phyloP scores from a whole-genome alignment of 1,140 invertebrate species.

The Mizuhopecten yessoensis region DNA sequence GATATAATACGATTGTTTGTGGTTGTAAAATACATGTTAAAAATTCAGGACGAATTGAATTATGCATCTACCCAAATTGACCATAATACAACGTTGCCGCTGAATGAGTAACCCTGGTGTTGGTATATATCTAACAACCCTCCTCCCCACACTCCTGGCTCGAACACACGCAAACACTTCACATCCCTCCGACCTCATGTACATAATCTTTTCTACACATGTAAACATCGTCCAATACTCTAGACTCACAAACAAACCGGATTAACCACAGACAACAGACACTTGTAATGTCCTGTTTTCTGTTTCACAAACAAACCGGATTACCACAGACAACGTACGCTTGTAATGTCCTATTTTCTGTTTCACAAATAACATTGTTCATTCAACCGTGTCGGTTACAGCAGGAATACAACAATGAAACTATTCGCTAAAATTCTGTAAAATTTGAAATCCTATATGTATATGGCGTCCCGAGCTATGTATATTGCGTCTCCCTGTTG shows the following conservation, averaged over 20 bases:
- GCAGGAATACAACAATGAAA: background rate
- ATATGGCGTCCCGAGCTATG: background rate
- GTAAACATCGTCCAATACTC: background rate
- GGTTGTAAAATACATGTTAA: background rate
- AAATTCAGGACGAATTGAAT: background rate
- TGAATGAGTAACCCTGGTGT: background rate
- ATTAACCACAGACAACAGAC: background rate
- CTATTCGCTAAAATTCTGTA: background rate
- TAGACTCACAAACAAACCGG: background rate
- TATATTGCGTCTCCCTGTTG: background rate
- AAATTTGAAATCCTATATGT: background rate
- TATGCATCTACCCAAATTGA: background rate
- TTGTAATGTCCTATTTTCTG: background rate
- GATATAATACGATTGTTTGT: background rate
- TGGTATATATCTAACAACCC: background rate
- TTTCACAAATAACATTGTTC: background rate
- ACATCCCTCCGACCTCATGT: background rate
- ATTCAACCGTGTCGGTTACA: background rate
- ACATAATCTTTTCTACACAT: constrained; percentile 34
- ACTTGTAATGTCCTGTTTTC: background rate
- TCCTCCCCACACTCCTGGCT: background rate
- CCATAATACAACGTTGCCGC: background rate
- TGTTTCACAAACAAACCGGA: no score
- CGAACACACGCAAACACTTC: background rate
- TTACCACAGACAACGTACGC: no score